Evolutionary conservation across 2,888 invertebrate genomes (phyloP).

Genomic region (Drosophila barbarae): DNA sequence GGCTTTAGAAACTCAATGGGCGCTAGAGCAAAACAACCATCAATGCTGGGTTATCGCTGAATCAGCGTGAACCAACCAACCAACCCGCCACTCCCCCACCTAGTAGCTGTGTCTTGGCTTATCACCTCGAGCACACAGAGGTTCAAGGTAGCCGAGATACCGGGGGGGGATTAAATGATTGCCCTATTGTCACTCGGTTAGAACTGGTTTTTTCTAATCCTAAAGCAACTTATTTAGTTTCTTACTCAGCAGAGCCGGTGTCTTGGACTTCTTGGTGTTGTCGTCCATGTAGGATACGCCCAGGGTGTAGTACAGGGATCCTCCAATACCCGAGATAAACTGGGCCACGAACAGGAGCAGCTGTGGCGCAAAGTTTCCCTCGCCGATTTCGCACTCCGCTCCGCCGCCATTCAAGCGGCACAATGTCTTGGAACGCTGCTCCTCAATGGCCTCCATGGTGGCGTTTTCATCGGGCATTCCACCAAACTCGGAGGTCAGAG

Average conservation of each 20-base stretch:
- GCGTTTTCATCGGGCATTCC: conserved; percentile 79
- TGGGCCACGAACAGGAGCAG: conserved; percentile 85
- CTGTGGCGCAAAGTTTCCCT: conserved; percentile 83
- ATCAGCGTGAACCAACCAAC: background rate
- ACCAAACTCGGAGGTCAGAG: conserved; percentile 83
- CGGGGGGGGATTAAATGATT: conserved; percentile 1
- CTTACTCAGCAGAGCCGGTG: conserved; percentile 86
- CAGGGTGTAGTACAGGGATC: conserved; percentile 85
- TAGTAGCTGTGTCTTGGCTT: background rate
- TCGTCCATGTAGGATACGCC: conserved; percentile 88
- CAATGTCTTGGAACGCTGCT: conserved; percentile 81
- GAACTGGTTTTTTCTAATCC: background rate
- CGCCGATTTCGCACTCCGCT: conserved; percentile 80
- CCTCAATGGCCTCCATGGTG: conserved; percentile 80
- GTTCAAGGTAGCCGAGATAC: conserved; percentile 6
- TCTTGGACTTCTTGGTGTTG: conserved; percentile 87
- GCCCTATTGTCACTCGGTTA: conserved; percentile 3
- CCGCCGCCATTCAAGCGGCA: conserved; percentile 80
- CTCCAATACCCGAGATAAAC: conserved; percentile 86
- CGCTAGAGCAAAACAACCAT: background rate
- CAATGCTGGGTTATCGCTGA: background rate
- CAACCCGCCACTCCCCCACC: background rate
- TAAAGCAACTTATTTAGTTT: conserved; percentile 34
- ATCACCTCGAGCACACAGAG: conserved; percentile 3
- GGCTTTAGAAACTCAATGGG: background rate